Evolutionary conservation across 2,113 vertebrate species (phyloP).

Genomic region (Girardinichthys multiradiatus): DNA sequence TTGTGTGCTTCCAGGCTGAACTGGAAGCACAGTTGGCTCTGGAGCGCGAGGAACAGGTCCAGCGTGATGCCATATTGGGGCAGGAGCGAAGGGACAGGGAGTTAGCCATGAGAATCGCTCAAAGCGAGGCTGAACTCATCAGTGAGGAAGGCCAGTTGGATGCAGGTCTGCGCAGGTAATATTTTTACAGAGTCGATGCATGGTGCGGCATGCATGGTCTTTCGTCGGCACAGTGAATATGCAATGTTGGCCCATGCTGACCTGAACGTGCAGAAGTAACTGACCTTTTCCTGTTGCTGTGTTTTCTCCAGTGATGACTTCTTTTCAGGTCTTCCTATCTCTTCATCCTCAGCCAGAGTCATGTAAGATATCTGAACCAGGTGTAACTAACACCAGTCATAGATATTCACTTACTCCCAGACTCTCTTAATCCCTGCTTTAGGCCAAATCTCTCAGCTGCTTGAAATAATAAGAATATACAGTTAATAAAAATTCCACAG

Average conservation of each 20-base stretch:
- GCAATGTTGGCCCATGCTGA: background rate
- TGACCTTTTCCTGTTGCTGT: slow-evolving; percentile 45
- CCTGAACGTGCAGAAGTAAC: slow-evolving; percentile 37
- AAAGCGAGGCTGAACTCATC: slow-evolving; percentile 94
- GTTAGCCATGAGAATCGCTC: slow-evolving; percentile 95
- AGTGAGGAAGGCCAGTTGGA: slow-evolving; percentile 89
- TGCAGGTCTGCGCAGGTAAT: slow-evolving; percentile 88
- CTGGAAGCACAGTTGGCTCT: slow-evolving; percentile 88
- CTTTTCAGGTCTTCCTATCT: slow-evolving; percentile 67
- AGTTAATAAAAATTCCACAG: slow-evolving; percentile 39
- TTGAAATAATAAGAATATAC: slow-evolving; percentile 39
- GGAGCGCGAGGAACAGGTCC: slow-evolving; percentile 89
- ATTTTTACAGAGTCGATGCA: background rate
- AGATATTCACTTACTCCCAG: slow-evolving; percentile 14
- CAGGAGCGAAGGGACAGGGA: slow-evolving; percentile 95
- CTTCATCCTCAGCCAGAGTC: slow-evolving; percentile 67
- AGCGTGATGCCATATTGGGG: slow-evolving; percentile 86
- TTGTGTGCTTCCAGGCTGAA: slow-evolving; percentile 83
- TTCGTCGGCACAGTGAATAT: slow-evolving; percentile 1
- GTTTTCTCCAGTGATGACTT: slow-evolving; percentile 72
- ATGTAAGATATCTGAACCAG: slow-evolving; percentile 67
- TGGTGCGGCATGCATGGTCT: background rate
- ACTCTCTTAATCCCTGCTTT: slow-evolving; percentile 26
- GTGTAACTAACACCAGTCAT: slow-evolving; percentile 22
- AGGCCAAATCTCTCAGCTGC: slow-evolving; percentile 33